Evolutionary conservation across 2,113 vertebrate species (phyloP).

Genomic region (Speoplatyrhinus poulsoni): DNA sequence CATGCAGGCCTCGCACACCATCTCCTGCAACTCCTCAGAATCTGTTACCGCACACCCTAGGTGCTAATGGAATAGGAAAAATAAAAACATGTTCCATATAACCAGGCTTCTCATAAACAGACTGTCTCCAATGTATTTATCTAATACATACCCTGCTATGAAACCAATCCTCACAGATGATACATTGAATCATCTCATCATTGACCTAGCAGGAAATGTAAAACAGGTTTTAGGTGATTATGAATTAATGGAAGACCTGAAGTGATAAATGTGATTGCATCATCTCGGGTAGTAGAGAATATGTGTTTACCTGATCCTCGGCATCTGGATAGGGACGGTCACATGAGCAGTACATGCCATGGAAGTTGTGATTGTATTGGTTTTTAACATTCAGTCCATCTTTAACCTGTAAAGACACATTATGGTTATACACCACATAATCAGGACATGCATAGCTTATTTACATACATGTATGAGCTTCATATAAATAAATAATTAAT

Average conservation of each 20-base stretch:
- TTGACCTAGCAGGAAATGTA: constrained; percentile 74
- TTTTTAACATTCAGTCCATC: constrained; percentile 82
- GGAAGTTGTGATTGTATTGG: constrained; percentile 93
- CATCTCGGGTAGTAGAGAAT: neutral
- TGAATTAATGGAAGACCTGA: neutral
- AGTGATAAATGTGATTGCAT: neutral
- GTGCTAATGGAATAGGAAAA: constrained; percentile 75
- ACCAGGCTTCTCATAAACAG: neutral
- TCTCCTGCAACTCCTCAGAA: constrained; percentile 89
- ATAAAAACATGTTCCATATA: neutral
- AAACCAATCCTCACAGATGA: constrained; percentile 97
- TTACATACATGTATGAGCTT: neutral
- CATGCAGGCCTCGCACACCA: constrained; percentile 94
- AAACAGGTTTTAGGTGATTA: neutral
- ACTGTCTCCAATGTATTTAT: neutral
- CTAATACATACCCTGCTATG: constrained; percentile 84
- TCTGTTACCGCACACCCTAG: constrained; percentile 82
- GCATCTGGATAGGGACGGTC: constrained; percentile 92
- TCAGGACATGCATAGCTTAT: neutral
- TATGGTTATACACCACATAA: neutral
- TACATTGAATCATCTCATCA: constrained; percentile 97
- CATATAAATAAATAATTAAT: neutral
- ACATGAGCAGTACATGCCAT: constrained; percentile 90
- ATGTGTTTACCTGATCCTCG: constrained; percentile 82
- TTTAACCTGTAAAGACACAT: constrained; percentile 80